A percentile compares a stretch with the other conserved stretches of the same genome.
These are phyloP conservation scores for Argynnis bischoffii DNA, from an alignment of 2,888 invertebrate species.

Conservation along the genomic window DNA sequence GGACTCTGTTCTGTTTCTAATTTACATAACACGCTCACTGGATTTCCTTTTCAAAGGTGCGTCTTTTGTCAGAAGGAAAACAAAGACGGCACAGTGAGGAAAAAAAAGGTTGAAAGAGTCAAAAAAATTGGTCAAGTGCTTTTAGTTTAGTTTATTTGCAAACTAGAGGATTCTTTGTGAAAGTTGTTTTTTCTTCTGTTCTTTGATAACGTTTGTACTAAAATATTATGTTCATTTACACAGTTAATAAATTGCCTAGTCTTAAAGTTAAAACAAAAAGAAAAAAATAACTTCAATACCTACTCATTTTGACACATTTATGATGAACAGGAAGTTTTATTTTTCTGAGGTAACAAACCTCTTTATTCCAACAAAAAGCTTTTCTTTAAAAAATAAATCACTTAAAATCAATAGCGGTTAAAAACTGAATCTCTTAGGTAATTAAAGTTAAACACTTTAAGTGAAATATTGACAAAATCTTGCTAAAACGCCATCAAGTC, in stretches of 20 bases:
- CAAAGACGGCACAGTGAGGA: slow-evolving; percentile 56
- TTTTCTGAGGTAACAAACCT: no score
- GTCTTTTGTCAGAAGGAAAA: slow-evolving; percentile 68
- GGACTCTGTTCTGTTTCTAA: slow-evolving; percentile 59
- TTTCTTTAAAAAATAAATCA: neutral
- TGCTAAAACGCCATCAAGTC: slow-evolving; percentile 61
- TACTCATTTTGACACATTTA: no score
- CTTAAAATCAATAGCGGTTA: slow-evolving; percentile 2
- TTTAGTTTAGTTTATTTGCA: slow-evolving; percentile 27
- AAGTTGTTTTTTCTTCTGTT: neutral
- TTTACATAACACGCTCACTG: slow-evolving; percentile 68
- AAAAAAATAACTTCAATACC: neutral
- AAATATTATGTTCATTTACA: no score
- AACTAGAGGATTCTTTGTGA: slow-evolving; percentile 13
- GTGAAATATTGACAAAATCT: slow-evolving; percentile 48
- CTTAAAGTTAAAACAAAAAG: no score
- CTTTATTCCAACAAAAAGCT: neutral
- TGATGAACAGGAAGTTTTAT: no score
- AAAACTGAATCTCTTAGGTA: slow-evolving; percentile 4
- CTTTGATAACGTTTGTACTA: neutral
- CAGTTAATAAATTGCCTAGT: neutral
- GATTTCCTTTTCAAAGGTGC: slow-evolving; percentile 69
- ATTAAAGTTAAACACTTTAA: slow-evolving; percentile 19
- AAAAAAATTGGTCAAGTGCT: slow-evolving; percentile 35
- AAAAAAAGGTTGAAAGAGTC: slow-evolving; percentile 36